Percentiles rank a stretch among this genome's conserved stretches.
Evolutionary conservation across 2,113 vertebrate genomes (phyloP).

Genomic region (Eupsittula cactorum): DNA sequence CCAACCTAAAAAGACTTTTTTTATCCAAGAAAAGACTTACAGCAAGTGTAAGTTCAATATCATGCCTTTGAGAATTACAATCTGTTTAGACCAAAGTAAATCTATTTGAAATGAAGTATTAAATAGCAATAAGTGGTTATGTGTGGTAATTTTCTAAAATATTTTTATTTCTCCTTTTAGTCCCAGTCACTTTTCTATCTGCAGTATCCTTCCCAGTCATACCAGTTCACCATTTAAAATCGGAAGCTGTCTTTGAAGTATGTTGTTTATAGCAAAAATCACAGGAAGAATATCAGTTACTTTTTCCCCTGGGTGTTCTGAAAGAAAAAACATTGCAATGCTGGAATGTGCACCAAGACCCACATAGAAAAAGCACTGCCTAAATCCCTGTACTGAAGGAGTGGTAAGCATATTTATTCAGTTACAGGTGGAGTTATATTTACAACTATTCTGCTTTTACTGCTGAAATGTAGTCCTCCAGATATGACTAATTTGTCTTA

Average conservation of each 20-base stretch:
- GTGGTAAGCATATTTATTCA: background rate
- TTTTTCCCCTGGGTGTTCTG: background rate
- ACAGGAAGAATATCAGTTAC: background rate
- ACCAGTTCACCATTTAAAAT: background rate
- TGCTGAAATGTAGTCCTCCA: background rate
- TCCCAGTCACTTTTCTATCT: background rate
- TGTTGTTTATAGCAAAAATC: background rate
- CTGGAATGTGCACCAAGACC: background rate
- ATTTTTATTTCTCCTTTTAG: slow-evolving; percentile 15
- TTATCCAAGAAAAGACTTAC: background rate
- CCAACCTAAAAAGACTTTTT: background rate
- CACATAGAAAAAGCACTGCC: background rate
- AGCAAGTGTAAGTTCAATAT: slow-evolving; percentile 14
- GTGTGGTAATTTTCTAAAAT: background rate
- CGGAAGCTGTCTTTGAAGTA: background rate
- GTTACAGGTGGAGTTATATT: background rate
- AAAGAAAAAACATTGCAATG: background rate
- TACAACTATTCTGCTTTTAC: background rate
- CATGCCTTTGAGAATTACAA: background rate
- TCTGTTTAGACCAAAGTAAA: slow-evolving; percentile 12
- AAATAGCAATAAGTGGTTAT: slow-evolving; percentile 3
- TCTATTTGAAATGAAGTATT: slow-evolving; percentile 7
- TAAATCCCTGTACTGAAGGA: background rate
- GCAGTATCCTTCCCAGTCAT: background rate
- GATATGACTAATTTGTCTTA: background rate